phyloP scores from a whole-genome alignment of 2,797 vertebrate genomes.

The Iguana delicatissima region DNA sequence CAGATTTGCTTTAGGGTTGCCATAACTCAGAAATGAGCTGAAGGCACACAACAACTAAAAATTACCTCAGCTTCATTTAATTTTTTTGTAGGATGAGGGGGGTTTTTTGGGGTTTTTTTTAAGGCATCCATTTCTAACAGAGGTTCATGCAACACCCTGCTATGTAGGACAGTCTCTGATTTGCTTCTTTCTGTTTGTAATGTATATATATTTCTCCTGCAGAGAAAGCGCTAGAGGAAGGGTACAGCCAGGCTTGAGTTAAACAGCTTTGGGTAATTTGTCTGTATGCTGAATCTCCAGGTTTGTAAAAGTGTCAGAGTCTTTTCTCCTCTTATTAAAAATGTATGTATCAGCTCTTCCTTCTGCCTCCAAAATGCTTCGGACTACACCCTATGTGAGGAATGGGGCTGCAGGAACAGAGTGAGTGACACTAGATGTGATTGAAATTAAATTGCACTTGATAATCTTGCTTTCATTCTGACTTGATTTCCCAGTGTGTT shows the following conservation, averaged over 20 bases:
- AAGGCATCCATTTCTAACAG: not conserved
- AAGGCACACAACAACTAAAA: no score
- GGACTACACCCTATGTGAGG: not conserved
- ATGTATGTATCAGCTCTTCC: constrained; percentile 51
- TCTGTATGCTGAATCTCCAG: constrained; percentile 51
- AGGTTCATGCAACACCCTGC: constrained; percentile 27
- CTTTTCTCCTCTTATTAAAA: constrained; percentile 64
- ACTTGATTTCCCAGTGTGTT: constrained; percentile 46
- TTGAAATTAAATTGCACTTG: not conserved
- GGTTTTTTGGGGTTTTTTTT: not conserved
- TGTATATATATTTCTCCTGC: constrained; percentile 34
- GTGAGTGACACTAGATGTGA: not conserved
- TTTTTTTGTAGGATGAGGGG: not conserved
- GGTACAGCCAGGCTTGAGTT: constrained; percentile 64
- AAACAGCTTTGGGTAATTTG: constrained; percentile 56
- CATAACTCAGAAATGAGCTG: no score
- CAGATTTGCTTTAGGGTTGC: no score
- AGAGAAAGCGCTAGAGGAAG: constrained; percentile 9
- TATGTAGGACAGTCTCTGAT: not conserved
- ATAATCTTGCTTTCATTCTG: not conserved
- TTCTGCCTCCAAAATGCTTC: constrained; percentile 12
- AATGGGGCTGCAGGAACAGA: not conserved
- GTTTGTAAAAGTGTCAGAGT: constrained; percentile 58
- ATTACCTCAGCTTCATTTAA: not conserved
- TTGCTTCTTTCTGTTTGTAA: constrained; percentile 20